These are phyloP conservation scores for Hypanus sabinus DNA, from an alignment of 2,113 vertebrate species.

Conservation along the genomic window DNA sequence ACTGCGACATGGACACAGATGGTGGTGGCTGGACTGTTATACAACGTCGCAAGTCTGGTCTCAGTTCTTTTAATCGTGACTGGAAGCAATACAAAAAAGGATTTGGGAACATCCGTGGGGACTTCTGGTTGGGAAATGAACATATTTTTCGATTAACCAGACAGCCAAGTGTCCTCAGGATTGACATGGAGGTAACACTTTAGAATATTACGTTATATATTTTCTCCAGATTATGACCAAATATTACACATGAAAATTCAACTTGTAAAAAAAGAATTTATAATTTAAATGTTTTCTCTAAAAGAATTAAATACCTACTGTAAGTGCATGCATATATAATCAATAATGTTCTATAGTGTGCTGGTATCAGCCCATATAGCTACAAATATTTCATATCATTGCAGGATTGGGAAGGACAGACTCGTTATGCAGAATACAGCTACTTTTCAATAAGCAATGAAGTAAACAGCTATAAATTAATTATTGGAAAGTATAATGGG, in stretches of 20 bases:
- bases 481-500: conserved; percentile 79
- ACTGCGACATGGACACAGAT: conserved; percentile 87
- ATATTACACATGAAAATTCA: neutral
- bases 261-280: neutral
- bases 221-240: neutral
- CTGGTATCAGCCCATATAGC: neutral
- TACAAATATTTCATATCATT: neutral
- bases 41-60: conserved; percentile 83
- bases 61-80: conserved; percentile 80
- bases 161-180: conserved; percentile 75
- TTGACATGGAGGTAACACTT: conserved; percentile 78
- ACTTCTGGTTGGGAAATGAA: conserved; percentile 96
- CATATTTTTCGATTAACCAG: conserved; percentile 81
- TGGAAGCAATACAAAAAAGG: conserved; percentile 90
- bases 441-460: conserved; percentile 77
- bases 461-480: conserved; percentile 83
- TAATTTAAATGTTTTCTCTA: neutral
- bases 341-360: neutral
- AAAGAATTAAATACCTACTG: neutral
- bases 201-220: neutral
- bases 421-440: conserved; percentile 71
- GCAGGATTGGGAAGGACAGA: conserved; percentile 85
- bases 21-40: conserved; percentile 93
- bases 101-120: conserved; percentile 83
- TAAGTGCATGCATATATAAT: no score